Evolutionary conservation across 2,888 invertebrate species (phyloP).

Genomic region (Rapana venosa): DNA sequence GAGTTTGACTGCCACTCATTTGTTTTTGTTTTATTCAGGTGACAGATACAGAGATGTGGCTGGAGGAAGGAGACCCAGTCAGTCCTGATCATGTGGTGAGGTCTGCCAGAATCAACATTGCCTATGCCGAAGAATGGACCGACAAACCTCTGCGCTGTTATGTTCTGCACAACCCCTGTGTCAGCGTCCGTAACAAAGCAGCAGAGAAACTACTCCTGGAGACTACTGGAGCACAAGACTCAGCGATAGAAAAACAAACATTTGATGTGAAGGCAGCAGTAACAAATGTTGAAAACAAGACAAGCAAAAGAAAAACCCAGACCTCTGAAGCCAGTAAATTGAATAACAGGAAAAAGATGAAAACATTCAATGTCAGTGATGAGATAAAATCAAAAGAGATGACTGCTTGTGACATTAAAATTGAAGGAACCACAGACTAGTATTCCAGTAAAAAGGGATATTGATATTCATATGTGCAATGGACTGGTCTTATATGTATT

Average conservation of each 20-base stretch:
- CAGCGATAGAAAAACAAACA: neutral
- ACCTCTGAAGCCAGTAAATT: neutral
- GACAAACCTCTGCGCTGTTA: slow-evolving; percentile 84
- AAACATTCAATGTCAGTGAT: neutral
- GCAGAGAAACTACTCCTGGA: slow-evolving; percentile 75
- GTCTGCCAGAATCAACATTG: slow-evolving; percentile 84
- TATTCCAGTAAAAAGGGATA: slow-evolving; percentile 18
- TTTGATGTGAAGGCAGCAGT: too few species aligned
- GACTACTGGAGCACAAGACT: neutral
- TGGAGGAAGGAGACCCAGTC: slow-evolving; percentile 78
- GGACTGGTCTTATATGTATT: too few species aligned
- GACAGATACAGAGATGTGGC: slow-evolving; percentile 80
- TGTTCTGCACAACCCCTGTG: slow-evolving; percentile 80
- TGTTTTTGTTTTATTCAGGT: slow-evolving; percentile 51
- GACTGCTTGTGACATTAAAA: neutral
- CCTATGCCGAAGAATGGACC: slow-evolving; percentile 83
- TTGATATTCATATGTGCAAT: too few species aligned
- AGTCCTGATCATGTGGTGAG: slow-evolving; percentile 77
- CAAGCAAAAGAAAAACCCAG: neutral
- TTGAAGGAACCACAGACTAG: neutral
- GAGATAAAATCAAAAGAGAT: neutral
- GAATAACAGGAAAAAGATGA: neutral
- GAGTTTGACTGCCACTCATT: too few species aligned
- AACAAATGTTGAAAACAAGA: neutral
- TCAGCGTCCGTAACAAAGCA: slow-evolving; percentile 80